Conservation (phyloP, 2,888 invertebrate species). For the Leucania comma region DNA sequence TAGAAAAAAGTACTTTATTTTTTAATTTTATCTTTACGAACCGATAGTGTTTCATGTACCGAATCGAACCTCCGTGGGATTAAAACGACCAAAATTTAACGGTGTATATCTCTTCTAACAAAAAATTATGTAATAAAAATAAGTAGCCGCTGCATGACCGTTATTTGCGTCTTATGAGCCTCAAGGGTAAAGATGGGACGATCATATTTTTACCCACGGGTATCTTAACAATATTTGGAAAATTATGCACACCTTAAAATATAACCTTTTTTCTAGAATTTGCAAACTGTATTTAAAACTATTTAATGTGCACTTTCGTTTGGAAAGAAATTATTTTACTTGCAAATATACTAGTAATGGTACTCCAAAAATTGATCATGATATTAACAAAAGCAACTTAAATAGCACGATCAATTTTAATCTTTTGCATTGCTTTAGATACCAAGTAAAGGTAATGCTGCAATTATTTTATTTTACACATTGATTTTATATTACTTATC, state of each 20-base stretch:
- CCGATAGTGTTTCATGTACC: no score
- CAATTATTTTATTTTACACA: not conserved
- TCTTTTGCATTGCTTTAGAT: not conserved
- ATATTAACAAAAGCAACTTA: no score
- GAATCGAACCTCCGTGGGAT: no score
- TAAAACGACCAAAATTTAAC: no score
- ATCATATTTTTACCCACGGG: not conserved
- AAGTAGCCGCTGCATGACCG: not conserved
- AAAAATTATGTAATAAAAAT: not conserved
- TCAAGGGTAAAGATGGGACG: not conserved
- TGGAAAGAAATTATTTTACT: not conserved
- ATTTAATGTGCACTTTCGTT: no score
- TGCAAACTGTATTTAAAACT: not conserved
- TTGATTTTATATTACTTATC: not conserved
- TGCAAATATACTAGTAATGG: not conserved
- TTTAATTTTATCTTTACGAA: no score
- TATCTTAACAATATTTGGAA: not conserved
- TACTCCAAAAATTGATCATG: no score
- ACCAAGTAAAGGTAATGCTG: not conserved
- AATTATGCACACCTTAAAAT: not conserved
- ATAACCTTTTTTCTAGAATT: not conserved
- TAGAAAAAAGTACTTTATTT: no score
- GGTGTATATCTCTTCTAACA: not conserved
- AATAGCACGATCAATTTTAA: not conserved
- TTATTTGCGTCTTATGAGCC: constrained; percentile 1